phyloP scores from a whole-genome alignment of 2,797 vertebrate species.

The Galaxias olidus region DNA sequence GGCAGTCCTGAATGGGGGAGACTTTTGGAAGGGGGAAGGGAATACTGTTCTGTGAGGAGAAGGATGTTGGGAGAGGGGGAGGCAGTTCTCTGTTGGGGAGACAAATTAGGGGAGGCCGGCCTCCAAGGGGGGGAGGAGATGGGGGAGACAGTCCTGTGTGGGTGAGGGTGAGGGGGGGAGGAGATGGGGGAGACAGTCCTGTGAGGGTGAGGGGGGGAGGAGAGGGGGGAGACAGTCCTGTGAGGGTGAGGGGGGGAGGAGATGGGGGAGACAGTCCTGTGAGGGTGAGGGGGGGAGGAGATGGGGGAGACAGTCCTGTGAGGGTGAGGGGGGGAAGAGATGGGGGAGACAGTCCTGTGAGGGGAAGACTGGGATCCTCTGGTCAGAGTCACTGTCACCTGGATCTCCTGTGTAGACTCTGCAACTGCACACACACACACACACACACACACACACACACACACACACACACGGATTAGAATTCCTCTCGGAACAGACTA shows the following conservation, averaged over 20 bases:
- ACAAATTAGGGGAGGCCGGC: too few relatives aligned
- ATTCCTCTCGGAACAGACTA: too few relatives aligned
- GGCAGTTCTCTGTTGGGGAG: too few relatives aligned
- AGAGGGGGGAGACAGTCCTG: too few relatives aligned
- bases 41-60: not conserved
- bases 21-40: not conserved
- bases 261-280: slow-evolving; percentile 16
- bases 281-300: slow-evolving; percentile 13
- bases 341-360: not conserved
- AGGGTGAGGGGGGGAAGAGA: slow-evolving; percentile 17
- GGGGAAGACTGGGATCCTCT: slow-evolving; percentile 23
- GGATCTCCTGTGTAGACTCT: slow-evolving; percentile 51
- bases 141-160: too few relatives aligned
- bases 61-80: slow-evolving; percentile 22
- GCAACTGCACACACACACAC: slow-evolving; percentile 22
- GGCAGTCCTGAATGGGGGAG: not conserved
- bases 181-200: too few relatives aligned
- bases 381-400: slow-evolving; percentile 50
- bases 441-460: slow-evolving; percentile 1
- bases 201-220: not conserved
- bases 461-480: not conserved
- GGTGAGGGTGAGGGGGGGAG: not conserved
- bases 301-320: not conserved
- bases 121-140: too few relatives aligned
- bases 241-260: not conserved